phyloP scores from a whole-genome alignment of 2,797 vertebrate genomes.

The Brachyalestes nurse region DNA sequence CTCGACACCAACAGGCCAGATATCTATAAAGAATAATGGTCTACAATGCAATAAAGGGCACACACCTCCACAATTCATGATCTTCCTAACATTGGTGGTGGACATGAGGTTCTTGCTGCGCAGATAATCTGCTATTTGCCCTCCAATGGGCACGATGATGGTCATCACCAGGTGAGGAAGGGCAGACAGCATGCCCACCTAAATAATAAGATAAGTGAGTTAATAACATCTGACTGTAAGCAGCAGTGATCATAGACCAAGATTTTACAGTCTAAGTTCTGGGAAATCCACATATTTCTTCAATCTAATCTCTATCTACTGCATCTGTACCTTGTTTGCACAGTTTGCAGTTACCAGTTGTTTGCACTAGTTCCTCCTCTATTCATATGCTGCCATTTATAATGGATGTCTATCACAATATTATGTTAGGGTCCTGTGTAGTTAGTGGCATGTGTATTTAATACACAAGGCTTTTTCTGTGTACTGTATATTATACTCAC shows the following conservation, averaged over 20 bases:
- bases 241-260: not conserved
- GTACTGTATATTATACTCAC: too few species aligned
- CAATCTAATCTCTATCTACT: too few species aligned
- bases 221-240: not conserved
- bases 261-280: not conserved
- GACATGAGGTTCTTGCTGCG: slow-evolving; percentile 92
- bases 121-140: slow-evolving; percentile 93
- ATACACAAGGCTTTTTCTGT: too few species aligned
- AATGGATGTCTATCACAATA: too few species aligned
- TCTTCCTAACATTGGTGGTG: slow-evolving; percentile 95
- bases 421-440: too few species aligned
- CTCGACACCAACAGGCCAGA: not conserved
- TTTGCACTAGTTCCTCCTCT: not conserved
- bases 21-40: not conserved
- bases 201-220: slow-evolving; percentile 27
- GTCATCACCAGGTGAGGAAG: slow-evolving; percentile 97
- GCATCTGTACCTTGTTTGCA: not conserved
- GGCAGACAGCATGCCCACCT: slow-evolving; percentile 96
- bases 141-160: slow-evolving; percentile 95
- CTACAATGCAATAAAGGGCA: not conserved
- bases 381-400: not conserved
- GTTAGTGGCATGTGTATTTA: too few species aligned
- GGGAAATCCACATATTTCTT: not conserved
- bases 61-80: slow-evolving; percentile 98
- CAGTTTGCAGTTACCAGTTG: not conserved